These are phyloP conservation scores for Manis pentadactyla DNA, from an alignment of 2,797 vertebrate species.

Conservation along the genomic window DNA sequence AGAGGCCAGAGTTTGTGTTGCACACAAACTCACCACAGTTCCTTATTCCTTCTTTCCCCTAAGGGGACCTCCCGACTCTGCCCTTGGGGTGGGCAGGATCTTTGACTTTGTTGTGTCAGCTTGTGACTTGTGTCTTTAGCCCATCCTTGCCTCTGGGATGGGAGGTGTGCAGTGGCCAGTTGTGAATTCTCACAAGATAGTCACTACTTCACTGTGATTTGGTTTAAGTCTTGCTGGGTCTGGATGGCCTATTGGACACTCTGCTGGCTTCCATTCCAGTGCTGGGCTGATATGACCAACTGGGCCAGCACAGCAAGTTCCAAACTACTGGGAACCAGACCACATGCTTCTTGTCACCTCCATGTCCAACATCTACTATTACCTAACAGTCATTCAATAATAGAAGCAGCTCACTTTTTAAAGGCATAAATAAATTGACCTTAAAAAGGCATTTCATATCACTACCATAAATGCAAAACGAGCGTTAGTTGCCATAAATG, in stretches of 20 bases:
- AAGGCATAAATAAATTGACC: neutral
- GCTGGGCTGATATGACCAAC: neutral
- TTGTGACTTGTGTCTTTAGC: neutral
- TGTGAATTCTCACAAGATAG: neutral
- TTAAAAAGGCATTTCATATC: neutral
- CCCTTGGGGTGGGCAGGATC: neutral
- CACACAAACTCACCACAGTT: neutral
- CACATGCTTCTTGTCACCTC: neutral
- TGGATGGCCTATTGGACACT: neutral
- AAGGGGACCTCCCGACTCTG: fast-evolving
- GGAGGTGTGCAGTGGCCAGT: neutral
- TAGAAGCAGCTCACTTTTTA: neutral
- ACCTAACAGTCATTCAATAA: neutral
- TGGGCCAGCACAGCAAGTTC: neutral
- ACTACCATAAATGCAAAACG: neutral
- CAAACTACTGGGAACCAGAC: neutral
- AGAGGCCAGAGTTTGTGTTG: neutral
- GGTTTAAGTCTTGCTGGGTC: neutral
- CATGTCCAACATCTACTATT: neutral
- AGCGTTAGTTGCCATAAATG: neutral
- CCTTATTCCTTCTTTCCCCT: neutral
- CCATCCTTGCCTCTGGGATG: neutral
- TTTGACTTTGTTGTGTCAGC: neutral
- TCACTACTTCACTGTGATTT: neutral
- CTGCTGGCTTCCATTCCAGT: fast-evolving